Evolutionary conservation across 1,140 invertebrate genomes (phyloP), one percentile per base, ranked within the genome.

Genomic region (Ectropis grisescens): DNA sequence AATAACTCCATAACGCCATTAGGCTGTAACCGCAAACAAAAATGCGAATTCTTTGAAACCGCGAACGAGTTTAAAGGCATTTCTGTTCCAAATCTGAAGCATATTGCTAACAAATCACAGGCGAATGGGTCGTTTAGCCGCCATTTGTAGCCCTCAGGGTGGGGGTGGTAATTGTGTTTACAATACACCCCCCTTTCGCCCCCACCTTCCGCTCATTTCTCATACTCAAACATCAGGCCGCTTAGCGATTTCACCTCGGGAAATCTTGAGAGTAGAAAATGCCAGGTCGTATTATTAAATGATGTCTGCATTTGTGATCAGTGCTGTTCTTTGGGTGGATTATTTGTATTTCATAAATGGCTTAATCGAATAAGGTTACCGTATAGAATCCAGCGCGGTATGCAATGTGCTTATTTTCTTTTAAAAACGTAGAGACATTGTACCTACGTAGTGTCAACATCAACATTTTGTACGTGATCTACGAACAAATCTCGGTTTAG

Each of bases 81-180:
- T 61, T 49, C 34, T 44, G 53, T 68, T 58, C 57, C 58, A 69
- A 65, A 75, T 70, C 65, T 75, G 51, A 64, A 69, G 61, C 70
- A 71, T 75, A 79, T 79, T 75, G 74, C 64, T 71, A 71, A 79
- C 74, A 79, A 79, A 79, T 75, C 74, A 79, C 68, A 54, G 41
- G 55, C 54, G 61, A 76, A 79, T 75, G 67, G 74, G 66, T 79
- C 74, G 74, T 79, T 79, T 75, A 75, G 68, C 59, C 54, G 57
- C 62, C 67, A 72, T 78, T 78, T 68, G 72, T 62, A 65, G 66
- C 47, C 58, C 40, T 50, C 37, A 37, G 39, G 55, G 59, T 43
- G 37, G 38, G 50, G 55, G 50, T 39, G 69, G 69, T 78, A 78
- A 78, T 78, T 75, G 72, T 76, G 65, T 76, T 74, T 71, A 71